These are phyloP conservation scores for Chiroxiphia lanceolata DNA, from an alignment of 2,797 vertebrate species.

Conservation along the genomic window DNA sequence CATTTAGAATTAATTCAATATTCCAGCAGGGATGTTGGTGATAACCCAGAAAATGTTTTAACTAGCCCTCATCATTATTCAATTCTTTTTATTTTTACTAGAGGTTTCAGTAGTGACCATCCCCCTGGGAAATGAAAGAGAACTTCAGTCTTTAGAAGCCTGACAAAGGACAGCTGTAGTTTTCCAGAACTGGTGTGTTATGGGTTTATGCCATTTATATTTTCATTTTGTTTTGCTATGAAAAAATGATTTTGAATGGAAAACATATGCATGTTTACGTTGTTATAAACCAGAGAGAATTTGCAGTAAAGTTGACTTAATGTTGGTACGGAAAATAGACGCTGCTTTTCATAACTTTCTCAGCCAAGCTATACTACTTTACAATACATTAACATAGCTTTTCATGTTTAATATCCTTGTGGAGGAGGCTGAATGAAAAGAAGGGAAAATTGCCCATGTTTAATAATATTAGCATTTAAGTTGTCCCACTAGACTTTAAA, in stretches of 20 bases:
- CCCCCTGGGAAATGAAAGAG: background rate
- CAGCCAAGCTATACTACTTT: constrained; percentile 14
- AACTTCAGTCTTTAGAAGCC: background rate
- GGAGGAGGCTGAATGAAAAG: constrained; percentile 35
- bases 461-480: constrained; percentile 60
- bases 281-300: background rate
- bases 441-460: constrained; percentile 33
- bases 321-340: constrained; percentile 16
- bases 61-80: background rate
- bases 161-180: background rate
- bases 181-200: background rate
- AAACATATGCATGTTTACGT: background rate
- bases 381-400: constrained; percentile 35
- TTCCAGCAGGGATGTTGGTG: background rate
- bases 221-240: background rate
- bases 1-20: background rate
- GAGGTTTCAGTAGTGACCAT: background rate
- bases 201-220: background rate
- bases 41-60: background rate
- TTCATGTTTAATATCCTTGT: constrained; percentile 49
- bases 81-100: background rate
- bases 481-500: constrained; percentile 34
- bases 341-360: background rate
- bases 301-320: background rate
- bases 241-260: background rate